Evolutionary conservation across 37 sponge, comb jelly and placozoan species (phyloP).

Genomic region (Agelas oroides): DNA sequence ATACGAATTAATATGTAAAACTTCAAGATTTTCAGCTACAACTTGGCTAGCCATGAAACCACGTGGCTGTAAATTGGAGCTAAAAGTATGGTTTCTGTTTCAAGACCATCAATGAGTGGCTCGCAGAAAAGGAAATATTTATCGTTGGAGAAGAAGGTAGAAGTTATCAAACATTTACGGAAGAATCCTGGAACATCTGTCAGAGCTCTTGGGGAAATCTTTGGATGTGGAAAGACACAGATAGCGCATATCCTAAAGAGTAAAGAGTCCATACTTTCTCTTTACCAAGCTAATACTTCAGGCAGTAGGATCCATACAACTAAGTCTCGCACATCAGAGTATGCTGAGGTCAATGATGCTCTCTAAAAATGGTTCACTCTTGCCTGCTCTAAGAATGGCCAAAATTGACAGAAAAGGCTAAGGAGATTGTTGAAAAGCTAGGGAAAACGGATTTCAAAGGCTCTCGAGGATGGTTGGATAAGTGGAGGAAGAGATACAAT

Average conservation of each 20-base stretch:
- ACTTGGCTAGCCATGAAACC: no score
- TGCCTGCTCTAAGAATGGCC: conserved; percentile 47
- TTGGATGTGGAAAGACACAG: conserved; percentile 50
- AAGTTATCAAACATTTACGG: conserved; percentile 9
- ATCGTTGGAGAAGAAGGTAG: no score
- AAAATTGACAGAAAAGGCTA: conserved; percentile 54
- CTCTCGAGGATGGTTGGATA: conserved; percentile 61
- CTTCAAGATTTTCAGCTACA: no score
- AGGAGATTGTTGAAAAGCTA: conserved; percentile 59
- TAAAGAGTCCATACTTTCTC: conserved; percentile 37
- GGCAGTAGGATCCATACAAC: conserved; percentile 6
- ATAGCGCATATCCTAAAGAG: conserved; percentile 21
- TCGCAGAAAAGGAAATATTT: neutral
- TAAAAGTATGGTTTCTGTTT: no score
- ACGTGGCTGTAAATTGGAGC: no score
- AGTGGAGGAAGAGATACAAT: conserved; percentile 72
- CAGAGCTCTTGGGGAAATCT: conserved; percentile 14
- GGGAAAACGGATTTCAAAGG: conserved; percentile 61
- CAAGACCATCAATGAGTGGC: neutral
- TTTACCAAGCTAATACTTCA: conserved; percentile 50
- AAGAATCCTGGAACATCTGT: conserved; percentile 3
- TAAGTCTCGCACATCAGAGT: conserved; percentile 22
- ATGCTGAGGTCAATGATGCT: conserved; percentile 43
- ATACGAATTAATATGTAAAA: no score
- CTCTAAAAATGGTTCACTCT: conserved; percentile 41